Evolutionary conservation across 1,140 invertebrate genomes (phyloP).

Genomic region (Hormaphis cornu): DNA sequence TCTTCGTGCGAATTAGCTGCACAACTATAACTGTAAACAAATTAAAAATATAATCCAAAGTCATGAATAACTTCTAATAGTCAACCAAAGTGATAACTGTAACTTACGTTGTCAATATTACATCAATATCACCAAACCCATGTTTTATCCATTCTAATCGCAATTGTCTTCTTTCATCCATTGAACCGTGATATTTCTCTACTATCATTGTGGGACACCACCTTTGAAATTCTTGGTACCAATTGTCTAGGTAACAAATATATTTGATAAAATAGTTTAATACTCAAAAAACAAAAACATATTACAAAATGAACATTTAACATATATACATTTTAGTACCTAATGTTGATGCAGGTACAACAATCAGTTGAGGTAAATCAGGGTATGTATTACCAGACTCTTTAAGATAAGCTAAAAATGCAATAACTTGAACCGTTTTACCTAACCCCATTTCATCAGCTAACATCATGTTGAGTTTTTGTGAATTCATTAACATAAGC

Average conservation of each 20-base stretch:
- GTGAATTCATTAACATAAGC: constrained; percentile 78
- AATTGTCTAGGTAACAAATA: constrained; percentile 62
- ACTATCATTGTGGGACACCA: constrained; percentile 79
- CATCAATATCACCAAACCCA: constrained; percentile 64
- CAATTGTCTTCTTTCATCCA: constrained; percentile 69
- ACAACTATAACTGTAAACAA: constrained; percentile 57
- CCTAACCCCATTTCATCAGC: constrained; percentile 86
- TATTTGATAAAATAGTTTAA: constrained; percentile 2
- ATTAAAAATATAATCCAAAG: not conserved
- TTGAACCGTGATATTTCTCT: constrained; percentile 77
- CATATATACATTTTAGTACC: constrained; percentile 47
- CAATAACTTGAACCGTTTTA: constrained; percentile 83
- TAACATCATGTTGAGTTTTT: constrained; percentile 86
- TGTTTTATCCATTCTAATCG: constrained; percentile 66
- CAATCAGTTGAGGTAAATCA: constrained; percentile 70
- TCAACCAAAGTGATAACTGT: not conserved
- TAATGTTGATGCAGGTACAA: constrained; percentile 85
- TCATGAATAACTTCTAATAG: not conserved
- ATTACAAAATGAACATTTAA: not conserved
- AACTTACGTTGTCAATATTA: constrained; percentile 74
- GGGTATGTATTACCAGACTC: constrained; percentile 48
- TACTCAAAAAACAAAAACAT: not conserved
- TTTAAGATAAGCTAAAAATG: constrained; percentile 80
- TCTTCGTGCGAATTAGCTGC: constrained; percentile 77
- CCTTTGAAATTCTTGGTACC: constrained; percentile 68